These are phyloP conservation scores for Chionoecetes opilio DNA, from an alignment of 1,140 invertebrate genomes.

Conservation along the genomic window DNA sequence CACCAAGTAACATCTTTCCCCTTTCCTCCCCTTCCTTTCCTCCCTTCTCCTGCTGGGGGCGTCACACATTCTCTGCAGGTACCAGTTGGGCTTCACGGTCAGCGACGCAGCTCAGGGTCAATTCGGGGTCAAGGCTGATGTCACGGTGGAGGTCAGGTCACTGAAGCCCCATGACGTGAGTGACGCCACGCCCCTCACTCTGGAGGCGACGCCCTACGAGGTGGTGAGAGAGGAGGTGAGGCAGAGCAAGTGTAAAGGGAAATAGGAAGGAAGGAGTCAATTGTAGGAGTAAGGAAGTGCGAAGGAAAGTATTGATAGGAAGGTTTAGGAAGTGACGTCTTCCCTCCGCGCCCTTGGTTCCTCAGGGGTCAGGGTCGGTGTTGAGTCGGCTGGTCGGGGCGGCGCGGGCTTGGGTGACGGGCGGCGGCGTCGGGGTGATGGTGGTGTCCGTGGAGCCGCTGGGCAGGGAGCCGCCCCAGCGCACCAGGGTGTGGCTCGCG, in stretches of 20 bases:
- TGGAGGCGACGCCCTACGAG: slow-evolving; percentile 20
- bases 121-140: slow-evolving; percentile 43
- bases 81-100: slow-evolving; percentile 40
- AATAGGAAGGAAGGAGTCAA: not conserved
- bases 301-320: not conserved
- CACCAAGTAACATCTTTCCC: too few relatives aligned
- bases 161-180: slow-evolving; percentile 33
- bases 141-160: slow-evolving; percentile 59
- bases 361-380: not conserved
- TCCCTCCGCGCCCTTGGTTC: too few relatives aligned
- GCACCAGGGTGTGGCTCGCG: slow-evolving; percentile 10
- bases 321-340: not conserved
- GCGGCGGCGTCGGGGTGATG: not conserved
- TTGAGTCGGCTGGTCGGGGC: not conserved
- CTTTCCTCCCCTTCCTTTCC: not conserved
- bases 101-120: slow-evolving; percentile 54
- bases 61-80: not conserved
- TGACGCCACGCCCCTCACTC: slow-evolving; percentile 14
- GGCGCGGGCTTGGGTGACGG: not conserved
- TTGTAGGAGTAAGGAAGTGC: too few relatives aligned
- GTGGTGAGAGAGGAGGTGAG: slow-evolving; percentile 45
- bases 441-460: not conserved
- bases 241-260: too few relatives aligned
- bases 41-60: not conserved
- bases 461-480: not conserved